A percentile compares a stretch with the other conserved stretches of the same genome.
Evolutionary conservation across 2,113 vertebrate genomes (phyloP).

Genomic region (Ictalurus furcatus): DNA sequence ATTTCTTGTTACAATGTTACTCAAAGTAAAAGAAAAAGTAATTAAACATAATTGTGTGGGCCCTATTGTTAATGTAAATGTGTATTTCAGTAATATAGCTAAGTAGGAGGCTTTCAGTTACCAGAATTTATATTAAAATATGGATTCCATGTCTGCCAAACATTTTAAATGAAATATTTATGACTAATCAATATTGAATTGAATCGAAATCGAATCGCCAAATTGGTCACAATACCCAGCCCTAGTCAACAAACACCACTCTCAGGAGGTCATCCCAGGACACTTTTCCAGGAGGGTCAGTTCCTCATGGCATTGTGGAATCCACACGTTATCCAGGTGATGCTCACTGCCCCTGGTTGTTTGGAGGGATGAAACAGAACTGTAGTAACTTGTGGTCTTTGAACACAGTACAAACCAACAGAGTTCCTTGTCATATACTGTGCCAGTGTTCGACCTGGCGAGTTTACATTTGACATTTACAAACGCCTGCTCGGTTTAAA

Average conservation of each 20-base stretch:
- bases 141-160: no score
- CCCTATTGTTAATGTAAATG: no score
- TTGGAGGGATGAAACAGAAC: neutral
- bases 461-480: neutral
- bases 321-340: neutral
- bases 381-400: neutral
- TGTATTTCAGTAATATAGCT: no score
- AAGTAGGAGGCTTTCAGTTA: no score
- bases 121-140: no score
- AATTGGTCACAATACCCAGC: no score
- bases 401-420: neutral
- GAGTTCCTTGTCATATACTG: neutral
- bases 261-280: neutral
- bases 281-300: neutral
- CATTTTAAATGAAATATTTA: no score
- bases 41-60: no score
- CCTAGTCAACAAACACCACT: neutral
- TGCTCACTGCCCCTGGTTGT: neutral
- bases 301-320: neutral
- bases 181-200: no score
- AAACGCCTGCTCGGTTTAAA: neutral
- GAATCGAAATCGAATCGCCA: no score
- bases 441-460: neutral
- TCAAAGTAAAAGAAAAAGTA: no score
- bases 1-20: no score